Evolutionary conservation across 92 coral and sea anemone genomes (phyloP).

Genomic region (Palythoa caribaeorum): DNA sequence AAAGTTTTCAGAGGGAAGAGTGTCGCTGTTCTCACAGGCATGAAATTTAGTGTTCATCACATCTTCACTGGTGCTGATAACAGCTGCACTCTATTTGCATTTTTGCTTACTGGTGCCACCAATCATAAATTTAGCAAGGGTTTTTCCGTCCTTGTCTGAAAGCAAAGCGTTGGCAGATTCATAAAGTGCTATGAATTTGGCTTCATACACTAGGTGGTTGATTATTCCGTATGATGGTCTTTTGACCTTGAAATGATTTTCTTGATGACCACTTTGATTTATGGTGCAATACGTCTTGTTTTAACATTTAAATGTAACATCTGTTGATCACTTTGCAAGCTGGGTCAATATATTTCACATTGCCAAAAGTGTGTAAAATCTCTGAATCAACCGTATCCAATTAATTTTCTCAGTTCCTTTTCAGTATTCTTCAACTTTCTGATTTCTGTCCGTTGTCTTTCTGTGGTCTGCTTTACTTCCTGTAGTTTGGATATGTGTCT

Average conservation of each 20-base stretch:
- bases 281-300: neutral
- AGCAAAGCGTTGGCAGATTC: constrained; percentile 30
- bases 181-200: neutral
- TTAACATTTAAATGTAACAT: neutral
- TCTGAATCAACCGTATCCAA: too few species aligned
- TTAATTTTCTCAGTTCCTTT: neutral
- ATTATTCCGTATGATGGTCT: constrained; percentile 1
- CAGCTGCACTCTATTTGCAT: neutral
- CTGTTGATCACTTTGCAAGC: too few species aligned
- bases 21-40: neutral
- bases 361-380: too few species aligned
- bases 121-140: constrained; percentile 13
- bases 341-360: too few species aligned
- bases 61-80: too few species aligned
- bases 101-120: constrained; percentile 5
- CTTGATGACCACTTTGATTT: neutral
- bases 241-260: neutral
- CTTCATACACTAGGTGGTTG: constrained; percentile 14
- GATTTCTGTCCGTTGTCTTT: too few species aligned
- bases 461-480: neutral
- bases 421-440: neutral
- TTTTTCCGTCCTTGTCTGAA: constrained; percentile 5
- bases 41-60: neutral
- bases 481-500: neutral
- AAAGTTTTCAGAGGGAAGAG: neutral